Conservation (phyloP, 2,113 vertebrate genomes). For the Indicator maculatus region DNA sequence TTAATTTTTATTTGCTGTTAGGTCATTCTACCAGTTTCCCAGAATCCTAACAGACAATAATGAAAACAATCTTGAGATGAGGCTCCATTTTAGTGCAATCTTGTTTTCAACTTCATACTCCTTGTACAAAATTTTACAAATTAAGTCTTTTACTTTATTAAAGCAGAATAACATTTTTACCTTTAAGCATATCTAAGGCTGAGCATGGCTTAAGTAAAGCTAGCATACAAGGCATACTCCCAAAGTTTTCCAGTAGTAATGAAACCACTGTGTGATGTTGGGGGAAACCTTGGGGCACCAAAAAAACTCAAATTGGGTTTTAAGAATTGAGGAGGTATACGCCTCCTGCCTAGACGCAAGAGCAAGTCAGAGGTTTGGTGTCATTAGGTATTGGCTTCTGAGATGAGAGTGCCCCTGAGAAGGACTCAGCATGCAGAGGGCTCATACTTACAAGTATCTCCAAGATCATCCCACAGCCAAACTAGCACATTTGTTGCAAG, state of each 20-base stretch:
- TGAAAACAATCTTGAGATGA: background rate
- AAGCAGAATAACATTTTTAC: background rate
- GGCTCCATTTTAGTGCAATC: background rate
- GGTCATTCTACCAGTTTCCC: background rate
- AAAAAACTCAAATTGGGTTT: accelerated
- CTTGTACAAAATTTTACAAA: background rate
- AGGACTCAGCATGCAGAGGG: background rate
- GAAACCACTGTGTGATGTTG: background rate
- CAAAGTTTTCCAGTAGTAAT: background rate
- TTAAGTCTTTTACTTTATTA: background rate
- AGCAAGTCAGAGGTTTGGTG: background rate
- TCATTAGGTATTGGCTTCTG: background rate
- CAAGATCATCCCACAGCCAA: background rate
- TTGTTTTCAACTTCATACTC: background rate
- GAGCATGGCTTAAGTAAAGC: background rate
- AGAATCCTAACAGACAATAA: background rate
- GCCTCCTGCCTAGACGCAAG: background rate
- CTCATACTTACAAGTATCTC: background rate
- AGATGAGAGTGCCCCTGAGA: background rate
- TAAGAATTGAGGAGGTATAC: background rate
- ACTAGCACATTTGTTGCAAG: background rate
- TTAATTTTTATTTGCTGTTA: background rate
- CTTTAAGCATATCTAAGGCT: background rate
- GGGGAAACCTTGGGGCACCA: background rate
- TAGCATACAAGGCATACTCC: background rate